phyloP scores from a whole-genome alignment of 2,113 vertebrate species.

The Microtus ochrogaster region DNA sequence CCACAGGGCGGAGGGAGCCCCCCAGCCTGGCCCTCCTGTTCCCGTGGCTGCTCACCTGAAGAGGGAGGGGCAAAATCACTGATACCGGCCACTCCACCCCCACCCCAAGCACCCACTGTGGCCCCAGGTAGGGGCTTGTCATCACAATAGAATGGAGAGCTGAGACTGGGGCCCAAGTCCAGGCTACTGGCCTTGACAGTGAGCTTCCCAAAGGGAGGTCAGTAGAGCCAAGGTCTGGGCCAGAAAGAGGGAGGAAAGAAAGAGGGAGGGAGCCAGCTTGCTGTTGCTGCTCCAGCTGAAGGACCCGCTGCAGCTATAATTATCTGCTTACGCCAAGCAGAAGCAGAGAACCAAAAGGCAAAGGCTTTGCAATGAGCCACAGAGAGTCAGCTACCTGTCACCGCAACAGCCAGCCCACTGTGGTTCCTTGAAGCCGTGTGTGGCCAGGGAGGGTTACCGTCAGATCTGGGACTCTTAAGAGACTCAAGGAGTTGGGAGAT shows the following conservation, averaged over 20 bases:
- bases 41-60: neutral
- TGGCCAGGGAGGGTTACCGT: neutral
- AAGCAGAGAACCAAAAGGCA: neutral
- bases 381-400: neutral
- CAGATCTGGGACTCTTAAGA: neutral
- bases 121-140: neutral
- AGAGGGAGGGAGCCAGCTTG: neutral
- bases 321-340: slow-evolving; percentile 18
- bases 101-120: neutral
- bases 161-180: neutral
- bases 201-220: neutral
- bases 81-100: neutral
- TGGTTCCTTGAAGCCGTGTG: neutral
- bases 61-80: neutral
- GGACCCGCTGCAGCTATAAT: neutral
- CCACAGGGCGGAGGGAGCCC: neutral
- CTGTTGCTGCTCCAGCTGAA: neutral
- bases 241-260: neutral
- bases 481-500: accelerated
- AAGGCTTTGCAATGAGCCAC: neutral
- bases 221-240: neutral
- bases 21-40: neutral
- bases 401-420: neutral
- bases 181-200: neutral
- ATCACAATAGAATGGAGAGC: neutral